A percentile compares a stretch with the other conserved stretches of the same genome.
phyloP scores from a whole-genome alignment of 1,140 invertebrate genomes.

The Sweltsa coloradensis region DNA sequence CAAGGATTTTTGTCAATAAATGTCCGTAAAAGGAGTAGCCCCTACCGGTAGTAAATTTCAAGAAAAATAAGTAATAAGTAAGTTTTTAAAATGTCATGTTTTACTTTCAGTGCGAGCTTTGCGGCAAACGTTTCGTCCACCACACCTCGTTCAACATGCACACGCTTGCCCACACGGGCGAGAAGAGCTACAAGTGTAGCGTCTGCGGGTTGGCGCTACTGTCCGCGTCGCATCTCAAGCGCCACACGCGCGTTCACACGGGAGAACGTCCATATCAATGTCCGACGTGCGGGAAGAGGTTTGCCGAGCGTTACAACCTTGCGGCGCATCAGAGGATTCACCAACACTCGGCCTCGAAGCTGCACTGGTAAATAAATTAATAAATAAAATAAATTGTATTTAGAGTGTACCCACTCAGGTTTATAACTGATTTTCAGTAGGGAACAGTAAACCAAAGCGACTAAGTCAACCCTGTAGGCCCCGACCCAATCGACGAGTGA shows the following conservation, averaged over 20 bases:
- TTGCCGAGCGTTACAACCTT: slow-evolving; percentile 18
- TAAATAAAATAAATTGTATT: no score
- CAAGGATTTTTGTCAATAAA: no score
- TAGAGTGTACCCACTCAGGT: no score
- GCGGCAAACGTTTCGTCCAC: slow-evolving; percentile 54
- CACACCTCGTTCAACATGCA: slow-evolving; percentile 38
- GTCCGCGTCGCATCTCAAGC: slow-evolving; percentile 19
- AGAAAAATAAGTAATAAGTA: neutral
- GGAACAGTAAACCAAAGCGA: no score
- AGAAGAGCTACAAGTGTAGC: slow-evolving; percentile 21
- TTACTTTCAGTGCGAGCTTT: slow-evolving; percentile 42
- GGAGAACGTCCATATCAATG: slow-evolving; percentile 13
- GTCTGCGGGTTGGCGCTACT: slow-evolving; percentile 20
- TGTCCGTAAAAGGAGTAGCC: no score
- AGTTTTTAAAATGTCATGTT: neutral
- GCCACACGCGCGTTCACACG: slow-evolving; percentile 21
- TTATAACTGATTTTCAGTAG: no score
- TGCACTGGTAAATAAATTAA: slow-evolving; percentile 43
- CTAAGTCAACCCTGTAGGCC: no score
- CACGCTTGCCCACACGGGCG: slow-evolving; percentile 21
- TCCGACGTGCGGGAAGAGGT: slow-evolving; percentile 21
- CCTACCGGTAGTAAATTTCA: no score
- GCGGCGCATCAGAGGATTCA: slow-evolving; percentile 6
- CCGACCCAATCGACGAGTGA: no score
- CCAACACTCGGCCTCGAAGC: no score